Evolutionary conservation across 2,888 invertebrate species (phyloP).

Genomic region (Ormyrus labotus): DNA sequence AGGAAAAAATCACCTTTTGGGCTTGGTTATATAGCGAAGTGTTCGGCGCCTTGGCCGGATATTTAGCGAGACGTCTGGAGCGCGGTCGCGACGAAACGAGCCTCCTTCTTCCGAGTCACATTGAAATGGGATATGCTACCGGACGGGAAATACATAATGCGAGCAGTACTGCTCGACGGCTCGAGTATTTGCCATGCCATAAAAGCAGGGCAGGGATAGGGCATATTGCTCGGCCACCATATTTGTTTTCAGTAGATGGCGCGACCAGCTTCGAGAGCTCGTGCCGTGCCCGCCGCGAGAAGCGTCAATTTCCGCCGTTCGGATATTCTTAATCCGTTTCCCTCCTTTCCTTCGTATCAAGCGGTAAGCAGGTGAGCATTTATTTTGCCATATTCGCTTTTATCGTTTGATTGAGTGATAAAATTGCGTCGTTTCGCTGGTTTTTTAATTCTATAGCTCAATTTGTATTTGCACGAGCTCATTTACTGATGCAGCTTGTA

Average conservation of each 20-base stretch:
- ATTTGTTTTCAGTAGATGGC: slow-evolving; percentile 74
- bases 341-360: neutral
- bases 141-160: slow-evolving; percentile 70
- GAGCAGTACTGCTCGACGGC: slow-evolving; percentile 65
- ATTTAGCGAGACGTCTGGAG: slow-evolving; percentile 64
- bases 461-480: neutral
- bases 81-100: slow-evolving; percentile 59
- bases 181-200: slow-evolving; percentile 72
- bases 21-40: slow-evolving; percentile 32
- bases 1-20: slow-evolving; percentile 42
- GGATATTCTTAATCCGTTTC: neutral
- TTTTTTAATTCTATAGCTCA: neutral
- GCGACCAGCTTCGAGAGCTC: slow-evolving; percentile 54
- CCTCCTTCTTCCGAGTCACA: slow-evolving; percentile 64
- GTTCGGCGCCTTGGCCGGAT: slow-evolving; percentile 28
- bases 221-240: slow-evolving; percentile 73
- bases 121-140: slow-evolving; percentile 66
- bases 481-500: too few species aligned
- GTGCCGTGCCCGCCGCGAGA: neutral
- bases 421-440: too few species aligned
- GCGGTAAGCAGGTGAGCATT: too few species aligned
- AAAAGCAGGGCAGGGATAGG: slow-evolving; percentile 72
- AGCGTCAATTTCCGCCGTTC: neutral
- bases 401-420: too few species aligned
- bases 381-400: too few species aligned